Evolutionary conservation across 2,797 vertebrate species (phyloP), one percentile per base, ranked within the genome.

Genomic region (Salmo trutta): DNA sequence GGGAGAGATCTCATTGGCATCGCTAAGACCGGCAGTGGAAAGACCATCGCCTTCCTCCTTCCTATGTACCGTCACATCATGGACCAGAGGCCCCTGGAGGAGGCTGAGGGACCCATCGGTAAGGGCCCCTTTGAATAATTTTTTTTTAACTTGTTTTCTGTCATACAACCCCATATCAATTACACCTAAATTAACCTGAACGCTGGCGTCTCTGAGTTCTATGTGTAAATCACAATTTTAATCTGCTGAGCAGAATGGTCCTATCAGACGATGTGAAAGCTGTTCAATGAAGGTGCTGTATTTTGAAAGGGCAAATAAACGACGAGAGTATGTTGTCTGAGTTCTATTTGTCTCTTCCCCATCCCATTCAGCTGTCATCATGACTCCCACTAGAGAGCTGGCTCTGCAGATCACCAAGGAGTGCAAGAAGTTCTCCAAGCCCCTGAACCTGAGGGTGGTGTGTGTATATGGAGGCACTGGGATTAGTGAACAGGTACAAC

Each of bases 11-110:
- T 99, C 83, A 99, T 99, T 29, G 98, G 98, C 76, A 99, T 99
- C 67, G 98, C 98, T 17, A 99, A 99, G 91, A 99, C 98, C 0
- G 98, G 98, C 92, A 99, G 98, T 0, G 98, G 98, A 12, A 99
- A 99, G 88, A 99, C 98, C 1, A 99, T 99, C 59, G 98, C 97
- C 2, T 99, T 99, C 91, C 94, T 99, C 6, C 90, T 99, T 83
- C 98, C 98, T 73, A 99, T 99, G 98, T 99, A 98, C 91, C 94
- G 98, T 76, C 98, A 99, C 91, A 99, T 99, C 77, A 96, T 99
- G 96, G 98, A 99, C 92, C 98, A 99, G 92, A 95, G 97, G 85
- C 94, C 96, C 0, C 87, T 99, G 87, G 98, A 98, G 85, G 98
- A 99, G 92, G 93, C 92, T 1, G 98, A 99, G 87, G 98, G 98